phyloP scores from a whole-genome alignment of 2,113 vertebrate genomes.

The Gnathonemus echidnorhynchus region DNA sequence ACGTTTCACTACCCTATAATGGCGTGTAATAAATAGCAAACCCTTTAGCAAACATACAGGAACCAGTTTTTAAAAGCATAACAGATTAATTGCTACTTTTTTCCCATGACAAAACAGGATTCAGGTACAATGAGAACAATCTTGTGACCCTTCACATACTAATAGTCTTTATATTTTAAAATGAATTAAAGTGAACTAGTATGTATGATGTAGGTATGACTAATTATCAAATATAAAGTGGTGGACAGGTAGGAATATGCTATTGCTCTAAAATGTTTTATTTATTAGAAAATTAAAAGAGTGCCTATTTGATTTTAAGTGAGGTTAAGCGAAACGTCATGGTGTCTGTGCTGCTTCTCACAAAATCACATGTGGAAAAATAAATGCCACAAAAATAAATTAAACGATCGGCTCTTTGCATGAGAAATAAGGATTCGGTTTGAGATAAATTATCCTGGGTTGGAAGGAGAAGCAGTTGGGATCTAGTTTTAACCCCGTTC shows the following conservation, averaged over 20 bases:
- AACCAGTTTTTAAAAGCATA: neutral
- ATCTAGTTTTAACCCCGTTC: neutral
- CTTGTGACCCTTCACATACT: neutral
- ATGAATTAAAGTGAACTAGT: neutral
- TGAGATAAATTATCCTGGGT: neutral
- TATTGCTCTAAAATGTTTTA: neutral
- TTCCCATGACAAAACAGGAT: neutral
- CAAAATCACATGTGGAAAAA: neutral
- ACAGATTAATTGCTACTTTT: neutral
- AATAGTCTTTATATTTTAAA: neutral
- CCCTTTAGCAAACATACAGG: neutral
- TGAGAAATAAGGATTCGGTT: neutral
- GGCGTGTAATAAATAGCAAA: neutral
- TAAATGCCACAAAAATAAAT: neutral
- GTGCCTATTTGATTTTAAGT: neutral
- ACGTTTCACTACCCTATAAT: neutral
- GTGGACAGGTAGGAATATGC: neutral
- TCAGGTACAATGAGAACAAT: neutral
- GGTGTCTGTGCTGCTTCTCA: neutral
- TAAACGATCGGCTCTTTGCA: neutral
- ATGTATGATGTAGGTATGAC: neutral
- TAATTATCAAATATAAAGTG: neutral
- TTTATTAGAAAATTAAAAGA: neutral
- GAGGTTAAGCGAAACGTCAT: neutral
- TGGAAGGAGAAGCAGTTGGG: neutral